phyloP scores from a whole-genome alignment of 2,888 invertebrate species.

The Dicyrtoma fusca region DNA sequence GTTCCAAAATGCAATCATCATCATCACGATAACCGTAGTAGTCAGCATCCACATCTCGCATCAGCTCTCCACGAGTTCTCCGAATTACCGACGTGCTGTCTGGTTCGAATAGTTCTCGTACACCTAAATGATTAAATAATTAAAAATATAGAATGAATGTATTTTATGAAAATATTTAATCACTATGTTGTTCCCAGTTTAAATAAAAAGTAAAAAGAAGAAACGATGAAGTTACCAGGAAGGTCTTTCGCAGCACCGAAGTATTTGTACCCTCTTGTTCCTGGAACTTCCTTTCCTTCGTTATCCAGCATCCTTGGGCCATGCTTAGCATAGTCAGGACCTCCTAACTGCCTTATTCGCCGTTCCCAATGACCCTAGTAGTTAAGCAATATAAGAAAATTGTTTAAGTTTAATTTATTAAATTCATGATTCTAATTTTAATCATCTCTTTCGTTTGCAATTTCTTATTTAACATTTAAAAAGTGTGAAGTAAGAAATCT shows the following conservation, averaged over 20 bases:
- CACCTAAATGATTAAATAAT: conserved; percentile 70
- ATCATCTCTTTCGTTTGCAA: too few relatives aligned
- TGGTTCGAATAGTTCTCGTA: conserved; percentile 95
- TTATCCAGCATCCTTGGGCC: conserved; percentile 93
- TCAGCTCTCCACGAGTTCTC: conserved; percentile 92
- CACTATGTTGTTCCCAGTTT: too few relatives aligned
- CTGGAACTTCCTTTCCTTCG: conserved; percentile 94
- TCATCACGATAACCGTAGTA: conserved; percentile 99
- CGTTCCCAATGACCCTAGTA: conserved; percentile 88
- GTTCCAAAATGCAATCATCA: conserved; percentile 92
- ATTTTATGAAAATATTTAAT: too few relatives aligned
- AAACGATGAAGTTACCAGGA: conserved; percentile 71
- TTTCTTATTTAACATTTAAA: too few relatives aligned
- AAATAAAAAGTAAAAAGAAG: background rate
- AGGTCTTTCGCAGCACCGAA: conserved; percentile 98
- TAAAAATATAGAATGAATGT: too few relatives aligned
- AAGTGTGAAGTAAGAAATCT: too few relatives aligned
- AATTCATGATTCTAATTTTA: too few relatives aligned
- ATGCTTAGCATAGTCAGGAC: conserved; percentile 88
- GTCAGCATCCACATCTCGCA: conserved; percentile 98
- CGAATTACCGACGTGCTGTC: conserved; percentile 87
- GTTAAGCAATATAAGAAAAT: conserved; percentile 55
- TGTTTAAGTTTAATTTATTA: too few relatives aligned
- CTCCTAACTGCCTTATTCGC: conserved; percentile 91
- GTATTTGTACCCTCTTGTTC: conserved; percentile 97